Base-by-base conservation (phyloP, 2,113 vertebrate genomes). In the Megaceryle maxima region DNA sequence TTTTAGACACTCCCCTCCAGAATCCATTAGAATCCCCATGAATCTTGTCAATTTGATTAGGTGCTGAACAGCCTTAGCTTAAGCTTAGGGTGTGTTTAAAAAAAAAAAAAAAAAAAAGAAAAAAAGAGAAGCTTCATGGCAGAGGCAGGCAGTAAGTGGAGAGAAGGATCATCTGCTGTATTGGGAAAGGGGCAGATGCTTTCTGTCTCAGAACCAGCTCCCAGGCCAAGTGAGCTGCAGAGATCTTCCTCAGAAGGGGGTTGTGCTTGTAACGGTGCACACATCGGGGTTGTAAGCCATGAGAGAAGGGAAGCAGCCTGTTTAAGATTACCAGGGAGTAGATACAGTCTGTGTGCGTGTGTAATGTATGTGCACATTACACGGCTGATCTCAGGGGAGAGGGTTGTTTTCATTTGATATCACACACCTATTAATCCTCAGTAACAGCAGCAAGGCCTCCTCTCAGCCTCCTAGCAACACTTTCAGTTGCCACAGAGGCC, bases 401-500 rank as follows among this genome's bases (percentile, higher is more conserved):
- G 17, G 44, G 44, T 91, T 97, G 95, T 96, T 97, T 97, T 94
- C 75, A 83, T 97, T 93, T 98, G 91, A n/a, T 96, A 96, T 95
- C 97, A 88, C 93, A 96, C 81, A 95, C 94, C 93, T 97, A 97
- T 98, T 94, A 98, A 98, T 98, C 92, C 87, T 78, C 83, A 91
- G 87, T 83, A 87, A 67, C 74, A 85, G 92, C 94, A 95, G 95
- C 83, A 64, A 75, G 96, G 93, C 96, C 97, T 98, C 92, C 93
- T 95, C 87, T 83, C 91, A 97, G 97, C 96, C 92, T 97, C 98
- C 97, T 98, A 98, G 98, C 98, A 98, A 98, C 97, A 97, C 87
- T 84, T 94, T 46, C 73, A 59, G 44, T 89, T 69, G 83, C 91
- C 96, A 96, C 77, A 48, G 70, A 90, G 89, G 83, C 90, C 67